Evolutionary conservation across 1,140 invertebrate genomes (phyloP), one percentile per base, ranked within the genome.

Genomic region (Drosophila arizonae): DNA sequence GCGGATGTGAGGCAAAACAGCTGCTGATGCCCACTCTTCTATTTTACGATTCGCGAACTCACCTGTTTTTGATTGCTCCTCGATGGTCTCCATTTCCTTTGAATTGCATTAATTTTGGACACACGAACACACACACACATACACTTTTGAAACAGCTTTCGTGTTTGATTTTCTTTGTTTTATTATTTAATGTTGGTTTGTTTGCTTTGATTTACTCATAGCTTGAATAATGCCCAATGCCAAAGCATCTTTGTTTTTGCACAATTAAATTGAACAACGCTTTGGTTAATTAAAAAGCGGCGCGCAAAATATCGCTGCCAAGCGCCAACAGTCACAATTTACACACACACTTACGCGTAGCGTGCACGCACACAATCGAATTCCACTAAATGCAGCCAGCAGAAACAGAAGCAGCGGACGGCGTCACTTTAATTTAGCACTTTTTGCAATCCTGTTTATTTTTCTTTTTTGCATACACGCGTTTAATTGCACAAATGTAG

Each of bases 41-140:
- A 17, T 6, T 1, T 3, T 24, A 17, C 6, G 11, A 11, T 46
- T 46, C 43, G 41, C 15, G 8, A 61, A 86, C 81, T 86, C 71
- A 86, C 88, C 88, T 81, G 84, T 68, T 69, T 90, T 90, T n/a
- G 88, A 80, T 72, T 90, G 88, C 57, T 90, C 88, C 58, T 90
- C 88, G 51, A 90, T 90, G 11, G 88, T 90, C 67, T 90, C 88
- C 88, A 90, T 90, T 75, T 63, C 63, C 50, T 67, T 64, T 68
- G 55, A 72, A 71, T 56, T 63, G 52, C 66, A 76, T 70, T 70
- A 64, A 57, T 74, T 70, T 74, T 48, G 58, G 54, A 63, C 24
- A 55, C 39, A 68, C 68, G 58, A 41, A 81, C 43, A 58, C 48
- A 76, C 50, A 73, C 9, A 33, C 33, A 76, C 50, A 73, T 36